phyloP scores from a whole-genome alignment of 2,113 vertebrate genomes.

The Cryptomyrus ogoouensis region DNA sequence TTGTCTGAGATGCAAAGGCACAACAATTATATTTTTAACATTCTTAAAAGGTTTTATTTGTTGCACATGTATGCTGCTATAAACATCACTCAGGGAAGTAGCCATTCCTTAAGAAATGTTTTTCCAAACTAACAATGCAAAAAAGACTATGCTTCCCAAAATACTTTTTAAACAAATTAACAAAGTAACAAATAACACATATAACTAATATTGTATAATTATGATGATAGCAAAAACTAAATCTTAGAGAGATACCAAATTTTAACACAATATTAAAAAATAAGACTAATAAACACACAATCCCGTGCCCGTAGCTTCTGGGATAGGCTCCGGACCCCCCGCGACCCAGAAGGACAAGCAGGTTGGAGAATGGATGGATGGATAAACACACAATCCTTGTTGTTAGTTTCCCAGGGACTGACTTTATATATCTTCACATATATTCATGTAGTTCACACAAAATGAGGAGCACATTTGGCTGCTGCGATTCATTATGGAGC shows the following conservation, averaged over 20 bases:
- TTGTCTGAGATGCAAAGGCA: not conserved
- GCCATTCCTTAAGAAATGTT: not conserved
- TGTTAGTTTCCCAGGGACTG: not conserved
- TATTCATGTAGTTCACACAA: not conserved
- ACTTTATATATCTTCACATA: not conserved
- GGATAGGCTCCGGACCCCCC: no score
- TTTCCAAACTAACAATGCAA: not conserved
- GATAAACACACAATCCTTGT: not conserved
- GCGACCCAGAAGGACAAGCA: no score
- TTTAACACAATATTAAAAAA: not conserved
- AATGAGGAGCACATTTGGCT: not conserved
- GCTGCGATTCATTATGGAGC: not conserved
- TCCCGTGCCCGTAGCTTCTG: not conserved
- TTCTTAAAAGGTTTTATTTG: no score
- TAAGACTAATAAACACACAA: not conserved
- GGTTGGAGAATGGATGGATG: no score
- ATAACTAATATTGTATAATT: not conserved
- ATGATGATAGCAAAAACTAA: not conserved
- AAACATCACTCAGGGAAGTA: not conserved
- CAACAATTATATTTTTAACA: not conserved
- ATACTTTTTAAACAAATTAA: not conserved
- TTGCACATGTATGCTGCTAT: not conserved
- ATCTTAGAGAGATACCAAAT: not conserved
- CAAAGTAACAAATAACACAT: not conserved
- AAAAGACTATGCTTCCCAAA: not conserved